phyloP scores from a whole-genome alignment of 2,797 vertebrate genomes.

The Ispidina lecontei region DNA sequence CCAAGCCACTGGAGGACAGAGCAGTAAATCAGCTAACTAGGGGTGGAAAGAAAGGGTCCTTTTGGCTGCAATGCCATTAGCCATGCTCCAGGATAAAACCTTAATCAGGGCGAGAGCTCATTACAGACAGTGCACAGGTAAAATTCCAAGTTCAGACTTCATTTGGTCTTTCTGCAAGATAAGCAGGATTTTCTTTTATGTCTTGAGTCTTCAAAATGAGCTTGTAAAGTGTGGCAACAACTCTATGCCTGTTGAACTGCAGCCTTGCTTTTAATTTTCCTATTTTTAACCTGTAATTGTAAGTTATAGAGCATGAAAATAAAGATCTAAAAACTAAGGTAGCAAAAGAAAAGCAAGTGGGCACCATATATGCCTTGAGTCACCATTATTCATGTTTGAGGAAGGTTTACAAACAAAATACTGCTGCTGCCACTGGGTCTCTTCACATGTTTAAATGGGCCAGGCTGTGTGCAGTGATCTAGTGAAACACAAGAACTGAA shows the following conservation, averaged over 20 bases:
- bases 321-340: not conserved
- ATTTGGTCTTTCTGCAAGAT: not conserved
- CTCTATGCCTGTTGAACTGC: not conserved
- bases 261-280: not conserved
- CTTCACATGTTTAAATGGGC: not conserved
- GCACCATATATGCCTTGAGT: not conserved
- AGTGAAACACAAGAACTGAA: not conserved
- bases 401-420: not conserved
- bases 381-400: not conserved
- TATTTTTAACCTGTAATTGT: not conserved
- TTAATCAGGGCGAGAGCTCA: constrained; percentile 73
- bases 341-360: not conserved
- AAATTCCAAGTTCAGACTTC: constrained; percentile 10
- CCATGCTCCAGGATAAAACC: constrained; percentile 58
- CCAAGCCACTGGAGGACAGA: constrained; percentile 19
- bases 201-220: not conserved
- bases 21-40: constrained; percentile 31
- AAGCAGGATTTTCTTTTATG: not conserved
- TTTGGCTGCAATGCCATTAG: constrained; percentile 51
- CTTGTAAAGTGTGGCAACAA: not conserved
- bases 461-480: not conserved
- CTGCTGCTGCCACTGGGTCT: not conserved
- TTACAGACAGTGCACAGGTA: constrained; percentile 50
- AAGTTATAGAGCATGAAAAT: not conserved
- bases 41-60: constrained; percentile 29